Conservation (phyloP, 2,113 vertebrate species). For the Dromaius novaehollandiae region DNA sequence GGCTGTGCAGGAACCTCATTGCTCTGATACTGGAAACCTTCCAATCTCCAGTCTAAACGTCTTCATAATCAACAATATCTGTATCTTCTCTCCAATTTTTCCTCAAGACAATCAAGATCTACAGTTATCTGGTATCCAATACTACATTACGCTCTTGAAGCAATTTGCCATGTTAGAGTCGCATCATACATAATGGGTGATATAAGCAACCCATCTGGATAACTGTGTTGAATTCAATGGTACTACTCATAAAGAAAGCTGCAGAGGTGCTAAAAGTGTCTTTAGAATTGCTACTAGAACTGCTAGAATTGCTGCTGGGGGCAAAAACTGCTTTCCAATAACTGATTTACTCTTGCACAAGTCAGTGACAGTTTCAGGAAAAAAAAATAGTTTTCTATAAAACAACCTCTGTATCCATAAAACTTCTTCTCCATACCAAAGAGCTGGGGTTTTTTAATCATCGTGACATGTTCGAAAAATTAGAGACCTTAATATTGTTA, state of each 20-base stretch:
- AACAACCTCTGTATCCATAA: background rate
- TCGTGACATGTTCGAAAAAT: background rate
- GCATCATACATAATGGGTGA: background rate
- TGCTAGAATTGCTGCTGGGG: background rate
- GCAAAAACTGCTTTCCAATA: background rate
- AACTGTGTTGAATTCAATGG: background rate
- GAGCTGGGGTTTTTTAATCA: background rate
- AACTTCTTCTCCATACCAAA: background rate
- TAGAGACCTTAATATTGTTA: background rate
- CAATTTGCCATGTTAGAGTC: background rate
- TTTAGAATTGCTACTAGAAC: background rate
- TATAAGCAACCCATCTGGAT: background rate
- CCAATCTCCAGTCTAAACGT: background rate
- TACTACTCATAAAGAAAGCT: background rate
- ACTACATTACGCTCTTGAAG: background rate
- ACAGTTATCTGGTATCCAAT: background rate
- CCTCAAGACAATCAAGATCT: background rate
- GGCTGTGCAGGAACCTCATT: background rate
- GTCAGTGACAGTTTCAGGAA: background rate
- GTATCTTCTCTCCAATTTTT: background rate
- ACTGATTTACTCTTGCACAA: background rate
- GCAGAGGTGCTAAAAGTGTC: background rate
- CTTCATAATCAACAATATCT: background rate
- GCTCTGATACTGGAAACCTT: background rate
- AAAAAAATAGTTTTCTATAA: background rate